A percentile compares a stretch with the other conserved stretches of the same genome.
Conservation (phyloP, 1,140 invertebrate genomes). For the Octopus bimaculoides region DNA sequence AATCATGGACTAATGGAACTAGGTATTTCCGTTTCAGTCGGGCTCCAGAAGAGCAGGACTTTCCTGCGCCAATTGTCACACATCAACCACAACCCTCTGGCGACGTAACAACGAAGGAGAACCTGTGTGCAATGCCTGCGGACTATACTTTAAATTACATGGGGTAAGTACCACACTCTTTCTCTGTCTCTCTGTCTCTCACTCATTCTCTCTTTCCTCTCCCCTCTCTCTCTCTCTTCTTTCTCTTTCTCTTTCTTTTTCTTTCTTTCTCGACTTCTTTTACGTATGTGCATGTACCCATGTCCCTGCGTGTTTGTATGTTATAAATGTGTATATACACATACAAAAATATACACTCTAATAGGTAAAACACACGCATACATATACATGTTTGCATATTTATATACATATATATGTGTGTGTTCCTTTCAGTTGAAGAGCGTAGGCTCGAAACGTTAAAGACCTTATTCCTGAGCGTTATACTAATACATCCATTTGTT, state of each 20-base stretch:
- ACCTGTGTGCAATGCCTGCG: constrained; percentile 96
- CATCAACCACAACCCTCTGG: constrained; percentile 92
- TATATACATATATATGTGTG: too few species aligned
- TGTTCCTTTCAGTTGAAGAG: too few species aligned
- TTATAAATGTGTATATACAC: too few species aligned
- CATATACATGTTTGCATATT: too few species aligned
- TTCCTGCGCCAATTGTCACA: constrained; percentile 92
- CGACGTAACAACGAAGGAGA: constrained; percentile 93
- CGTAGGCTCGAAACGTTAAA: too few species aligned
- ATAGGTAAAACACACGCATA: too few species aligned
- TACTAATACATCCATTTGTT: too few species aligned
- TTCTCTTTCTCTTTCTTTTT: constrained; percentile 7
- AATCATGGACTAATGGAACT: not conserved
- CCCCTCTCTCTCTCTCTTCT: constrained; percentile 6
- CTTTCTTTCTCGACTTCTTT: not conserved
- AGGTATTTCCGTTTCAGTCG: constrained; percentile 29
- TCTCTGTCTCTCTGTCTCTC: too few species aligned
- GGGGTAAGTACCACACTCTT: constrained; percentile 71
- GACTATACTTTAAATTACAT: constrained; percentile 94
- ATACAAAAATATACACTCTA: too few species aligned
- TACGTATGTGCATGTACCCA: too few species aligned
- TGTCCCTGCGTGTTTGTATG: too few species aligned
- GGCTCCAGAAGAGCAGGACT: constrained; percentile 66
- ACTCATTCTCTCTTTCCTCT: not conserved
- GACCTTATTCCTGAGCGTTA: too few species aligned